Base-by-base conservation (phyloP, 2,113 vertebrate genomes). In the Ia io region DNA sequence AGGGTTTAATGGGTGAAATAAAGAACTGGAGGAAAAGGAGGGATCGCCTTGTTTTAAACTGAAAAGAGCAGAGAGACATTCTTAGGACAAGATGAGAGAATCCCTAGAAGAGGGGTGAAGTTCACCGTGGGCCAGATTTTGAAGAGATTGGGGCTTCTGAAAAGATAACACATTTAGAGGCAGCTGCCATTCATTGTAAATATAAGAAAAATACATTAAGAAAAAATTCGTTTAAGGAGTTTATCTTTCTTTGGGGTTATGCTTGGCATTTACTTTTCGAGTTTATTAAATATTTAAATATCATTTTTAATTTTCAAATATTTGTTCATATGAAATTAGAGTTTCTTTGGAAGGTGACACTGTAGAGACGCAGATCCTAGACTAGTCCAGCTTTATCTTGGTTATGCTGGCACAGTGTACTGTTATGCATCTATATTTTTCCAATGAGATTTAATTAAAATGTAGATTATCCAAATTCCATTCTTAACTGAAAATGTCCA, bases 391-490 rank as follows among this genome's bases (percentile, higher is more conserved):
- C 8, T 90, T 80, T 90, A 53, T 94, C 47, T 87, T 84, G 22
- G 18, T 77, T 71, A 73, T 51, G 22, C 28, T 82, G 10, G 47
- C 37, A 89, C 20, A 42, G 17, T 30, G 10, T 53, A 44, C 22
- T 76, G 20, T 35, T 79, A 65, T 76, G 22, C 32, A 88, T 63
- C 56, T 92, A 77, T 51, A 47, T 92, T 96, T 92, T 83, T 56
- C 32, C 37, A 74, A 6, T 79, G 76, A 94, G 40, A 93, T 94
- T 86, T 94, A 13, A 82, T 88, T 95, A 35, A 88, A 94, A 32
- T 93, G 79, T 78, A 93, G 95, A 88, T 88, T 85, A 93, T 89
- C 53, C 20, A 74, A 86, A 86, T 85, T 63, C 23, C 69, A 83
- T 84, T 93, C 47, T 63, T 88, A 56, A 91, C 63, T 92, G 69